Evolutionary conservation across 2,888 invertebrate genomes (phyloP).

Genomic region (Eupithecia tripunctaria): DNA sequence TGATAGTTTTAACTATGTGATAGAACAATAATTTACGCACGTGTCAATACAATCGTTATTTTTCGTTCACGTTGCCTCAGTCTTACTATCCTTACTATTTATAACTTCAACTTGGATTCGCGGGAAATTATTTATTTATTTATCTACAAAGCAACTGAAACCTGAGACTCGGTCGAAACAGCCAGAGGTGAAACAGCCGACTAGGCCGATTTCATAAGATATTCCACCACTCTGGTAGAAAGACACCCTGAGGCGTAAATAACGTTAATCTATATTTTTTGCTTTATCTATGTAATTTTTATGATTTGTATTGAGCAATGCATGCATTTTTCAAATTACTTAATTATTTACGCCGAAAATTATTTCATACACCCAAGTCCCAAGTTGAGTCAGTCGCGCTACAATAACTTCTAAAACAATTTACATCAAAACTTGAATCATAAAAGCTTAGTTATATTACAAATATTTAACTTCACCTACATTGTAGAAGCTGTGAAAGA

Average conservation of each 20-base stretch:
- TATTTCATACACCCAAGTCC: background rate
- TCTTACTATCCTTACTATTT: slow-evolving; percentile 52
- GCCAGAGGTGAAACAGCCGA: background rate
- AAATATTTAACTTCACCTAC: background rate
- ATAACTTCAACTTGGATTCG: slow-evolving; percentile 40
- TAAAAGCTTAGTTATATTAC: background rate
- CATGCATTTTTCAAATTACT: background rate
- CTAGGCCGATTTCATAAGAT: background rate
- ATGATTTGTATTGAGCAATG: background rate
- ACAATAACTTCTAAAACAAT: slow-evolving; percentile 27
- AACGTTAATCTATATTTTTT: background rate
- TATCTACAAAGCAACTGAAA: slow-evolving; percentile 17
- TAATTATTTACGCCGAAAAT: background rate
- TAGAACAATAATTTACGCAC: slow-evolving; percentile 70
- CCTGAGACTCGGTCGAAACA: slow-evolving; percentile 17
- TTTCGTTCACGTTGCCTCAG: slow-evolving; percentile 70
- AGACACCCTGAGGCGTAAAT: background rate
- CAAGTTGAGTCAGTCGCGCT: slow-evolving; percentile 1
- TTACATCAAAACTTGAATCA: slow-evolving; percentile 29
- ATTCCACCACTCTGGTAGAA: background rate
- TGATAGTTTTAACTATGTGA: slow-evolving; percentile 79
- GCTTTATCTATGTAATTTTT: too few species aligned
- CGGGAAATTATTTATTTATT: slow-evolving; percentile 38
- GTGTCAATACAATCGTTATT: slow-evolving; percentile 57
- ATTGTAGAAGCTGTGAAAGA: slow-evolving; percentile 8